A percentile compares a stretch with the other conserved stretches of the same genome.
Evolutionary conservation across 2,113 vertebrate genomes (phyloP).

Genomic region (Dendropsophus ebraccatus): DNA sequence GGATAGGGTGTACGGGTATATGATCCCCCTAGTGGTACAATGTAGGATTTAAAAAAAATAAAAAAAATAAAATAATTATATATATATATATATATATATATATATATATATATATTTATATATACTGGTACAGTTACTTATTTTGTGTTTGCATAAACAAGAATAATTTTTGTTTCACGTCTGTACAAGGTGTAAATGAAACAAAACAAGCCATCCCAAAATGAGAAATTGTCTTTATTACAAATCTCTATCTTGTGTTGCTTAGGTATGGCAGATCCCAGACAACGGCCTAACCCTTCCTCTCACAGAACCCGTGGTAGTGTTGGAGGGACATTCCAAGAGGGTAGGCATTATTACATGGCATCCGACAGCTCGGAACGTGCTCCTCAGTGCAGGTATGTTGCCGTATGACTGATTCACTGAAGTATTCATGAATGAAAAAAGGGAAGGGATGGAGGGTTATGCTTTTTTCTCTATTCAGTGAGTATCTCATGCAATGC

Average conservation of each 20-base stretch:
- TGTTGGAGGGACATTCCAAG: slow-evolving; percentile 94
- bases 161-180: no score
- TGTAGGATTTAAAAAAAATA: no score
- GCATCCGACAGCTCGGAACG: slow-evolving; percentile 93
- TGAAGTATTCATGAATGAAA: neutral
- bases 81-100: no score
- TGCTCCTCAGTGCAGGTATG: slow-evolving; percentile 93
- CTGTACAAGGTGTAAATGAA: no score
- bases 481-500: neutral
- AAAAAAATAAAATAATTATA: no score
- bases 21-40: neutral
- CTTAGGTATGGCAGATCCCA: slow-evolving; percentile 95
- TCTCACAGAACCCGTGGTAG: slow-evolving; percentile 88
- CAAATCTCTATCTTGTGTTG: neutral
- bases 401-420: neutral
- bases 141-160: no score
- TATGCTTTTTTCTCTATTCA: neutral
- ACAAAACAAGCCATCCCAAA: no score
- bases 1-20: neutral
- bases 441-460: neutral
- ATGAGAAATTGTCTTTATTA: no score
- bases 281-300: slow-evolving; percentile 91
- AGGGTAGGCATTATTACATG: slow-evolving; percentile 93
- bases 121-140: no score
- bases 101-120: no score